Conservation (phyloP, 2,888 invertebrate species). For the Xestia rhomboidea region DNA sequence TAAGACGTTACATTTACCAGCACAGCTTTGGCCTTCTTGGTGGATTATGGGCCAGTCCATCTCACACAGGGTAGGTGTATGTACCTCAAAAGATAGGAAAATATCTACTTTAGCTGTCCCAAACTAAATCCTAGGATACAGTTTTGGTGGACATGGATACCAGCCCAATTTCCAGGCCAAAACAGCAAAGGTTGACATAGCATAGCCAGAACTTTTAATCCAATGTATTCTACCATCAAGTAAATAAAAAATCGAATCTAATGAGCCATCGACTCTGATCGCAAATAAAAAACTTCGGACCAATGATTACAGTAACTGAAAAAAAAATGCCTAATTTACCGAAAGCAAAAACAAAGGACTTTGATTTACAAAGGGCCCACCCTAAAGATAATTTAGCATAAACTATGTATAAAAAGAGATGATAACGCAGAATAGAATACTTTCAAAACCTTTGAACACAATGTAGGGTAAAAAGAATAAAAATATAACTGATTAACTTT, state of each 20-base stretch:
- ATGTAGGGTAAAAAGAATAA: not conserved
- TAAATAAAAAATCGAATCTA: not conserved
- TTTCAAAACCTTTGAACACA: constrained; percentile 14
- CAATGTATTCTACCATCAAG: not conserved
- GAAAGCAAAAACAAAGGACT: constrained; percentile 40
- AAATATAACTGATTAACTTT: not conserved
- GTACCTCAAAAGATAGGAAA: not conserved
- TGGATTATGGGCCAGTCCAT: not conserved
- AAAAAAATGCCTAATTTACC: constrained; percentile 20
- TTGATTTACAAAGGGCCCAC: constrained; percentile 33
- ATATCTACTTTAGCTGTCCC: not conserved
- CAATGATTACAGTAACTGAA: constrained; percentile 1
- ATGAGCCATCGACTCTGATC: constrained; percentile 9
- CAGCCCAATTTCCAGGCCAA: not conserved
- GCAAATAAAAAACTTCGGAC: not conserved
- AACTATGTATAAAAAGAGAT: constrained; percentile 14
- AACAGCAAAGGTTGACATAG: not conserved
- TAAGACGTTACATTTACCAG: not conserved
- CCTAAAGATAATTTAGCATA: constrained; percentile 10
- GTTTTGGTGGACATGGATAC: not conserved
- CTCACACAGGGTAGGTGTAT: not conserved
- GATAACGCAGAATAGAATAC: constrained; percentile 12
- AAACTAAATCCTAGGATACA: no score
- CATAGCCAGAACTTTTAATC: not conserved
- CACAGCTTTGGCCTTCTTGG: not conserved